Evolutionary conservation across 2,797 vertebrate species (phyloP).

Genomic region (Hapalemur alaotrensis): DNA sequence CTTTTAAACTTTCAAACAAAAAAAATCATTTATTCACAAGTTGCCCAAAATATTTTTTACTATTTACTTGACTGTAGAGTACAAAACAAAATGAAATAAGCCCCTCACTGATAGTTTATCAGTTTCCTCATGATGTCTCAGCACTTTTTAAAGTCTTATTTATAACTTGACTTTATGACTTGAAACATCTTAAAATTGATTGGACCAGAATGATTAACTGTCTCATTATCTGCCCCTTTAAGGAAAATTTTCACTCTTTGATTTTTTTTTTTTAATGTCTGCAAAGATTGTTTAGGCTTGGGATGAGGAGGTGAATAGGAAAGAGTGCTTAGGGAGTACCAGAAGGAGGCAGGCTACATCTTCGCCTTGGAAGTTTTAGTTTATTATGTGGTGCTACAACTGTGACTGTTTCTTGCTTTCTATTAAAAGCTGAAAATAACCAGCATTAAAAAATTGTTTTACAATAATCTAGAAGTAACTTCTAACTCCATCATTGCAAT

Average conservation of each 20-base stretch:
- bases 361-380: not conserved
- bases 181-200: conserved; percentile 11
- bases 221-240: not conserved
- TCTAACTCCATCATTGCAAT: not conserved
- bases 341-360: not conserved
- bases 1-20: not conserved
- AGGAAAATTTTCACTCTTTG: not conserved
- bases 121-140: not conserved
- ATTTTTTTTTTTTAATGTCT: not conserved
- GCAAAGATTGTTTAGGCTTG: not conserved
- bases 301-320: not conserved
- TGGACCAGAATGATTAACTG: not conserved
- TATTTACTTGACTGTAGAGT: not conserved
- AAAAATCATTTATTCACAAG: conserved; percentile 8
- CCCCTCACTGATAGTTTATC: not conserved
- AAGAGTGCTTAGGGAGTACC: rapidly evolving
- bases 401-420: not conserved
- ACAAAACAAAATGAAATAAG: not conserved
- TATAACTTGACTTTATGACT: not conserved
- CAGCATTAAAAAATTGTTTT: not conserved
- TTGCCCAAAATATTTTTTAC: not conserved
- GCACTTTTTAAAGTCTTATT: not conserved
- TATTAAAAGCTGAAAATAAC: conserved; percentile 3
- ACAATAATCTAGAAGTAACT: not conserved
- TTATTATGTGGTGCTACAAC: not conserved